Base-by-base conservation (phyloP, 2,113 vertebrate genomes). In the Electrona antarctica region DNA sequence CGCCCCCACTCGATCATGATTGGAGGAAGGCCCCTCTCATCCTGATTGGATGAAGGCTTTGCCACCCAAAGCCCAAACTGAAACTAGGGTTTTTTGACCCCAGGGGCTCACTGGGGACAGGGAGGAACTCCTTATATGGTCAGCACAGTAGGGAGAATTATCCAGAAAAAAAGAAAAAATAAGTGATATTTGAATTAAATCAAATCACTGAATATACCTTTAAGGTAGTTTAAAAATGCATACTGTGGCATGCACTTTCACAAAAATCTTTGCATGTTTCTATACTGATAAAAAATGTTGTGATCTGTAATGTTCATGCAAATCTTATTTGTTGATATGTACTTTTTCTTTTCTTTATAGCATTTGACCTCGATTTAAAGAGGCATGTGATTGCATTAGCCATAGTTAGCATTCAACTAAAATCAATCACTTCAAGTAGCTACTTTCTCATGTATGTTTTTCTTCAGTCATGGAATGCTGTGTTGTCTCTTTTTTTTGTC, bases 201-300 rank as follows among this genome's bases (percentile, higher is more conserved):
- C 45, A 47, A 62, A 15, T 62, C 60, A n/a, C n/a, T n/a, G n/a
- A n/a, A n/a, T n/a, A n/a, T n/a, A n/a, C n/a, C n/a, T n/a, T n/a
- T n/a, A 21, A 21, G 21, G 2, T 21, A 21, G 21, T 14, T 48
- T 9, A 47, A 8, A 49, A 64, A 49, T 64, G 76, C 51, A 52
- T 41, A 68, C 9, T 58, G 13, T 21, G 9, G 76, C 78, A 76
- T 85, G 78, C 11, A 0, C 57, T 67, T n/a, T 56, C 11, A 11
- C 54, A 71, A 77, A 21, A 59, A 70, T 29, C 50, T 57, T 74
- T 86, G 41, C 80, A 74, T 71, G 80, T 66, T 8, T 68, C 14
- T 81, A 71, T 49, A 9, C 47, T 64, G 64, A 78, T 64, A 41
- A 8, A 8, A 50, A 69, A 75, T 45, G 60, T 74, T 72, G 1